Percentiles rank a stretch among this genome's conserved stretches.
Conservation (phyloP, 2,113 vertebrate genomes). For the Hydrochoerus hydrochaeris region DNA sequence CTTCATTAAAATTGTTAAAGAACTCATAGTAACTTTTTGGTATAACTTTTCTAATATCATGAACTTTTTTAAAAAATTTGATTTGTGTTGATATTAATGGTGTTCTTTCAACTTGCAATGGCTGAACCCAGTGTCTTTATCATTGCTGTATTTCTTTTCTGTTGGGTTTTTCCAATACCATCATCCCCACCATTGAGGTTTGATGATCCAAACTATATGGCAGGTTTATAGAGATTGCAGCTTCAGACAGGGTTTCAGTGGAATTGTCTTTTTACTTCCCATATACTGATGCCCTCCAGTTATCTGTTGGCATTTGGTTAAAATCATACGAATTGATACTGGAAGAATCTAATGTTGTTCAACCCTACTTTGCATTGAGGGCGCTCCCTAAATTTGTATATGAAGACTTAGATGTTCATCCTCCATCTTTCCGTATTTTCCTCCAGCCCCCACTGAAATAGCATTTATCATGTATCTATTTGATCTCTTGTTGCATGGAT, state of each 20-base stretch:
- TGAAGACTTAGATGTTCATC: background rate
- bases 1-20: conserved; percentile 24
- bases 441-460: background rate
- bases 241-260: background rate
- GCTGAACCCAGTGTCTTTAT: background rate
- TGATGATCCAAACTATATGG: background rate
- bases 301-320: conserved; percentile 27
- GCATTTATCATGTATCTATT: background rate
- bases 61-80: background rate
- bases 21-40: conserved; percentile 23
- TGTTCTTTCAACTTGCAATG: background rate
- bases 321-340: background rate
- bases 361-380: background rate
- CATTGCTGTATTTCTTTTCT: background rate
- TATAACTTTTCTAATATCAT: conserved; percentile 14
- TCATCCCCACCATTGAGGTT: background rate
- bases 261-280: conserved; percentile 28
- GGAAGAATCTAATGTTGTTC: background rate
- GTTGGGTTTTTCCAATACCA: background rate
- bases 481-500: background rate
- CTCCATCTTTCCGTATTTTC: background rate
- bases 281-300: background rate
- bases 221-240: background rate
- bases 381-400: background rate
- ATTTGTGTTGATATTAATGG: background rate